Evolutionary conservation across 1,140 invertebrate species (phyloP).

Genomic region (Xylocopa sonorina): DNA sequence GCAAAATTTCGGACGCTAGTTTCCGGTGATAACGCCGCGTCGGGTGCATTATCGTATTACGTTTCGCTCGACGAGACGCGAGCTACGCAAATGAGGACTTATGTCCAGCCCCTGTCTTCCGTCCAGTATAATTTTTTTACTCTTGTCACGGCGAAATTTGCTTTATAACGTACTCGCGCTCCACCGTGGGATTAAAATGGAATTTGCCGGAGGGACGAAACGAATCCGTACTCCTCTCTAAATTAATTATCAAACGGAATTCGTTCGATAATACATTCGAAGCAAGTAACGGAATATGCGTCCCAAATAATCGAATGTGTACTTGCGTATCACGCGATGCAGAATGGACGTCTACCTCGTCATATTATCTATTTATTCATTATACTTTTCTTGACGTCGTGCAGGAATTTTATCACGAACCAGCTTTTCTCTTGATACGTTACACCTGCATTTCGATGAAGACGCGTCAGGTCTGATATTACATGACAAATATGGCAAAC

Average conservation of each 20-base stretch:
- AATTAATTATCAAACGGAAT: neutral
- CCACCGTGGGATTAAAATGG: neutral
- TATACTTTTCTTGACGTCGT: too few relatives aligned
- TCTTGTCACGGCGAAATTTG: neutral
- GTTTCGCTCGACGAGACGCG: slow-evolving; percentile 36
- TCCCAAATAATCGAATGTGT: too few relatives aligned
- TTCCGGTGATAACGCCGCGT: slow-evolving; percentile 23
- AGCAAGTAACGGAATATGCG: neutral
- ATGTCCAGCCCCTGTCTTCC: slow-evolving; percentile 14
- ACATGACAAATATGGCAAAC: neutral
- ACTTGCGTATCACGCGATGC: neutral
- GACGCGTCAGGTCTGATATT: neutral
- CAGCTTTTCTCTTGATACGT: neutral
- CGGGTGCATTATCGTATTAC: slow-evolving; percentile 41
- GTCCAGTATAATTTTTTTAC: slow-evolving; percentile 14
- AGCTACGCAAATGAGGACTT: slow-evolving; percentile 43
- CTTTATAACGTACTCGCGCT: neutral
- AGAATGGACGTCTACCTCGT: neutral
- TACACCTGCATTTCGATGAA: too few relatives aligned
- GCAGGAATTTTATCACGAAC: neutral
- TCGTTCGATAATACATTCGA: neutral
- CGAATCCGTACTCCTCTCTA: too few relatives aligned
- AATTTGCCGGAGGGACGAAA: neutral
- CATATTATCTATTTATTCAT: neutral
- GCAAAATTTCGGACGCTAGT: neutral